phyloP scores from a whole-genome alignment of 2,888 invertebrate species.

The Exocentrus adspersus region DNA sequence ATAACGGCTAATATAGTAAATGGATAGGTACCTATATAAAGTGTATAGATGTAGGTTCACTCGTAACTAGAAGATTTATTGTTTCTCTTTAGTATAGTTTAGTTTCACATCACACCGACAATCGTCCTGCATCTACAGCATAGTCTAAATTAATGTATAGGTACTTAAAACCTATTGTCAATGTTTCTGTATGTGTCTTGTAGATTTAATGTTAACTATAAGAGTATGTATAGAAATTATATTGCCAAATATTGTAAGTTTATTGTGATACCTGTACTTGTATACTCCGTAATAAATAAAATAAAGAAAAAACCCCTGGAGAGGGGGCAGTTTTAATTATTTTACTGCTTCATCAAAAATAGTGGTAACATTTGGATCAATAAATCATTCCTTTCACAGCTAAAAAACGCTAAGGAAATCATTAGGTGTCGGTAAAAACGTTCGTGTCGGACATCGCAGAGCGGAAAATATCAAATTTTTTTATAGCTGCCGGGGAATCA shows the following conservation, averaged over 20 bases:
- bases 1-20: too few species aligned
- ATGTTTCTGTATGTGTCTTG: slow-evolving; percentile 17
- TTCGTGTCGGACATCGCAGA: too few species aligned
- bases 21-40: neutral
- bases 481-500: too few species aligned
- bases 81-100: too few species aligned
- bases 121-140: slow-evolving; percentile 35
- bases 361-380: too few species aligned
- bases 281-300: slow-evolving; percentile 29
- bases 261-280: slow-evolving; percentile 30
- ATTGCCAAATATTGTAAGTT: slow-evolving; percentile 31
- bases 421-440: too few species aligned
- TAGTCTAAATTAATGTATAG: slow-evolving; percentile 23
- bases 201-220: slow-evolving; percentile 36
- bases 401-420: too few species aligned
- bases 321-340: neutral
- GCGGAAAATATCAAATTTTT: too few species aligned
- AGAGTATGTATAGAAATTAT: slow-evolving; percentile 30
- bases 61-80: too few species aligned
- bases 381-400: too few species aligned
- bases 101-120: slow-evolving; percentile 28
- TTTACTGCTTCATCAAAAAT: too few species aligned
- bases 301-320: slow-evolving; percentile 22
- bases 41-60: slow-evolving; percentile 6
- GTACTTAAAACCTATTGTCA: slow-evolving; percentile 28